Conservation (phyloP, 2,113 vertebrate species). For the Procavia capensis region DNA sequence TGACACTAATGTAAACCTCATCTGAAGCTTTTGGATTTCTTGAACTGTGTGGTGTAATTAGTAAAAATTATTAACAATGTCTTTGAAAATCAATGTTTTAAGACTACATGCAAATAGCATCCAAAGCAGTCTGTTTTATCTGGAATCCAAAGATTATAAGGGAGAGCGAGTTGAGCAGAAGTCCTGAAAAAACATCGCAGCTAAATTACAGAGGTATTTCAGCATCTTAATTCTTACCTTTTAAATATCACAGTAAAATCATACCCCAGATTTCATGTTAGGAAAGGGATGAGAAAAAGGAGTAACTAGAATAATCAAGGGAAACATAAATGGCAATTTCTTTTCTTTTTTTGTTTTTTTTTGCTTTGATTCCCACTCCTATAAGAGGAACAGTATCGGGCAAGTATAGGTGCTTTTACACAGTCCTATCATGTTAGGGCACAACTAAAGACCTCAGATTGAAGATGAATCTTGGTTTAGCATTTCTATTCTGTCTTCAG, state of each 20-base stretch:
- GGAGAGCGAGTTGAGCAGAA: not conserved
- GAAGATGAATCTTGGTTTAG: slow-evolving; percentile 21
- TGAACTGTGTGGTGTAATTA: not conserved
- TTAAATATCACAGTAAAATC: slow-evolving; percentile 35
- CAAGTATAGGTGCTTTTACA: not conserved
- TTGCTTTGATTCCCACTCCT: not conserved
- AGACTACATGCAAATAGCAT: not conserved
- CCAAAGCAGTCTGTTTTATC: slow-evolving; percentile 12
- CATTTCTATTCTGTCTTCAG: slow-evolving; percentile 69
- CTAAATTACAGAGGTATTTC: not conserved
- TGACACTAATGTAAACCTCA: not conserved
- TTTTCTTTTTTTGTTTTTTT: not conserved
- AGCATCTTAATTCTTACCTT: slow-evolving; percentile 32
- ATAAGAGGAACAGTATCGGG: not conserved
- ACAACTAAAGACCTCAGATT: slow-evolving; percentile 35
- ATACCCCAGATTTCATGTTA: not conserved
- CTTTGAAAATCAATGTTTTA: not conserved
- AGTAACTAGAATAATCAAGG: not conserved
- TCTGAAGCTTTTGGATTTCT: not conserved
- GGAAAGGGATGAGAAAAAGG: slow-evolving; percentile 7
- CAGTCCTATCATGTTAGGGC: not conserved
- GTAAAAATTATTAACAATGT: not conserved
- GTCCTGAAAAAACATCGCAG: not conserved
- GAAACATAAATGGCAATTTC: not conserved
- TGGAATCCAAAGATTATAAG: not conserved